Base-by-base conservation (phyloP, 2,888 invertebrate genomes). In the Melanargia galathea region DNA sequence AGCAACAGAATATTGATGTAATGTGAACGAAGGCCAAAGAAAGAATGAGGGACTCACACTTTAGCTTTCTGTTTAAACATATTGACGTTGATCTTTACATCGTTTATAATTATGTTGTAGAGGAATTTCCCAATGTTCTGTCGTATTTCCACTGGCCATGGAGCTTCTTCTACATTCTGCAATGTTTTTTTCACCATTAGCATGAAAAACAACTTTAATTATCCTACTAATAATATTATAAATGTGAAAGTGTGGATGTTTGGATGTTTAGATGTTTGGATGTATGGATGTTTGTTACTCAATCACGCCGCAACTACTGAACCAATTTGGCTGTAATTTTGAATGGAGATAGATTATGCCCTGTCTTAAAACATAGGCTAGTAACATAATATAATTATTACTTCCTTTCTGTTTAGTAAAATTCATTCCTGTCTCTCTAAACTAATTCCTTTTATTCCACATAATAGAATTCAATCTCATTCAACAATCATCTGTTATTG, bases 91-190 rank as follows among this genome's bases (percentile, higher is more conserved):
- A 98, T 93, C 87, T 97, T 97, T 7, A 97, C 91, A 78, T 97
- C 97, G 60, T 95, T 94, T 78, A 97, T 93, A 13, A 98, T 94
- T 49, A 98, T 96, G 71, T 96, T 95, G 80, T 97, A 97, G 0
- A 98, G 90, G 82, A 97, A 97, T 75, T 95, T 95, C 43, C 98
- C 98, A 54, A 98, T 90, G 48, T 92, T 93, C 56, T 86, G 82
- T 10, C 94, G 81, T 52, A 95, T 92, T 64, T 93, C 92, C 11
- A 88, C 79, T 0, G 95, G 94, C 97, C 97, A 97, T 0, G 87
- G 80, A 11, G 90, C 86, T 69, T 94, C 92, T 35, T 85, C 86
- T 5, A 87, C 73, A 70, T 94, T 92, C 92, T 93, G 61, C 20
- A 54, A 61, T 30, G 26, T 13, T 49, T 3, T 1, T 10, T 7